Conservation (phyloP, 1,140 invertebrate species). For the Zaprionus tsacasi region DNA sequence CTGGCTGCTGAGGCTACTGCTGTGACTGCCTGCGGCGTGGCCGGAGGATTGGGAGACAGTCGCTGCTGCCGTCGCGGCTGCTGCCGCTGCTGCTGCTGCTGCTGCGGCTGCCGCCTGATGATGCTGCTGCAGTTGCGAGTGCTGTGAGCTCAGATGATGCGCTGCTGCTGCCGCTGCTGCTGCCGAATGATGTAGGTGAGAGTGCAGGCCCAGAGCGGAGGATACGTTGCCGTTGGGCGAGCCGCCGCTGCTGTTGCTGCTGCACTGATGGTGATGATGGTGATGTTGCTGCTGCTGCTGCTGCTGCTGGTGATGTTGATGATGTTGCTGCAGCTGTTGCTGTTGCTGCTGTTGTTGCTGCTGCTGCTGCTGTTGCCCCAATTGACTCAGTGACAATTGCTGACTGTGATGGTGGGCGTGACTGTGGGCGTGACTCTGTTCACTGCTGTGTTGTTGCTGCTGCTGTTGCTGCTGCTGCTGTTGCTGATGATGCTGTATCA, state of each 20-base stretch:
- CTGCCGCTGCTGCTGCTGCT: slow-evolving; percentile 41
- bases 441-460: slow-evolving; percentile 49
- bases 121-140: slow-evolving; percentile 63
- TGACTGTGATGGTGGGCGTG: slow-evolving; percentile 68
- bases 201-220: slow-evolving; percentile 54
- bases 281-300: slow-evolving; percentile 52
- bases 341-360: slow-evolving; percentile 52
- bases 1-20: slow-evolving; percentile 41
- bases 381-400: slow-evolving; percentile 63
- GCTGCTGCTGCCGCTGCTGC: slow-evolving; percentile 59
- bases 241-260: slow-evolving; percentile 66
- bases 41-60: slow-evolving; percentile 14
- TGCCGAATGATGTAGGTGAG: slow-evolving; percentile 59
- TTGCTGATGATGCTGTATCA: slow-evolving; percentile 75
- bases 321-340: slow-evolving; percentile 55
- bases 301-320: slow-evolving; percentile 49
- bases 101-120: slow-evolving; percentile 49
- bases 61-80: slow-evolving; percentile 53
- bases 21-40: slow-evolving; percentile 46
- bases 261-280: slow-evolving; percentile 51
- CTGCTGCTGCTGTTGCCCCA: slow-evolving; percentile 37
- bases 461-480: slow-evolving; percentile 63
- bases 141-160: slow-evolving; percentile 50
- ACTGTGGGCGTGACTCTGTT: slow-evolving; percentile 56
- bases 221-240: slow-evolving; percentile 57